phyloP scores from a whole-genome alignment of 1,140 invertebrate genomes.

The Temnothorax curvispinosus region DNA sequence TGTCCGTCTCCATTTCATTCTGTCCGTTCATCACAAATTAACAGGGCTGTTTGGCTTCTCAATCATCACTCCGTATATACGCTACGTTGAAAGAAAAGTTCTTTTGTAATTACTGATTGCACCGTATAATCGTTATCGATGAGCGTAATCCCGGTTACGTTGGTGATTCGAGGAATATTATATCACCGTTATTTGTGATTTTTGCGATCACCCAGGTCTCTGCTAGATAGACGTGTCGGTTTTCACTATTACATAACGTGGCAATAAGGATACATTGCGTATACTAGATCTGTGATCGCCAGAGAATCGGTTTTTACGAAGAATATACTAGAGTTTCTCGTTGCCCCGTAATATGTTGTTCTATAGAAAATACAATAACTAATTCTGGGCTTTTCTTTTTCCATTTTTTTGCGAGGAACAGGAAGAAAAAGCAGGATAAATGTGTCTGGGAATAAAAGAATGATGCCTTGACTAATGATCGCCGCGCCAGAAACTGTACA shows the following conservation, averaged over 20 bases:
- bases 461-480: not conserved
- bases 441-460: not conserved
- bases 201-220: slow-evolving; percentile 8
- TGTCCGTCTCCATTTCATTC: not conserved
- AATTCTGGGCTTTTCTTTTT: not conserved
- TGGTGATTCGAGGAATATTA: slow-evolving; percentile 32
- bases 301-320: slow-evolving; percentile 17
- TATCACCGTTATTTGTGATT: slow-evolving; percentile 31
- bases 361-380: not conserved
- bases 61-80: not conserved
- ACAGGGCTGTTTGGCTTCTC: not conserved
- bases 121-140: slow-evolving; percentile 31
- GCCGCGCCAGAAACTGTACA: not conserved
- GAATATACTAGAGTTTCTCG: not conserved
- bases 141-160: slow-evolving; percentile 25
- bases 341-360: not conserved
- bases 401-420: not conserved
- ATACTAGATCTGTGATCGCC: not conserved
- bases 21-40: not conserved
- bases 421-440: not conserved
- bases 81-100: not conserved
- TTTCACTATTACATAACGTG: slow-evolving; percentile 63
- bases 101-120: slow-evolving; percentile 11
- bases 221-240: slow-evolving; percentile 26
- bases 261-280: slow-evolving; percentile 45